Conservation (phyloP, 2,888 invertebrate species). For the Steromphala cineraria region DNA sequence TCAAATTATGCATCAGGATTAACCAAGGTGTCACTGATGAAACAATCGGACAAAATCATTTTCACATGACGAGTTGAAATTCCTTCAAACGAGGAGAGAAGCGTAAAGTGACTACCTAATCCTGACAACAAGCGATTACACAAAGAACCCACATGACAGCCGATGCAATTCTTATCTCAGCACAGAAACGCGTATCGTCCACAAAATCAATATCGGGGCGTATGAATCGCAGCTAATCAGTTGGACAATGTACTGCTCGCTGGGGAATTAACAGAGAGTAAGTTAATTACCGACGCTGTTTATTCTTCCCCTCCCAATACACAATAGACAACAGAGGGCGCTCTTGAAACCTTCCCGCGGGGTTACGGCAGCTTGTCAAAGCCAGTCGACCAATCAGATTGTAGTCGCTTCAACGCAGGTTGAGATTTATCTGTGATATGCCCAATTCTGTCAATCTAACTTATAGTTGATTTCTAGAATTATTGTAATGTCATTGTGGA, state of each 20-base stretch:
- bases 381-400: not conserved
- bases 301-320: not conserved
- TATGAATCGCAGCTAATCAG: not conserved
- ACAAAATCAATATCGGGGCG: not conserved
- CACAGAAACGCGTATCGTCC: not conserved
- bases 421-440: not conserved
- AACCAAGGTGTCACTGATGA: not conserved
- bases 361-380: not conserved
- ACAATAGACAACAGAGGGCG: not conserved
- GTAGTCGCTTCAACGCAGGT: not conserved
- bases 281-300: not conserved
- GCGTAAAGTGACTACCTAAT: not conserved
- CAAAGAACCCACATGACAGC: not conserved
- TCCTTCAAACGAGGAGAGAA: not conserved
- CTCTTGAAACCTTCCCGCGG: not conserved
- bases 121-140: not conserved
- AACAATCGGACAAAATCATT: not conserved
- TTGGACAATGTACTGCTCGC: not conserved
- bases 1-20: not conserved
- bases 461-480: not conserved
- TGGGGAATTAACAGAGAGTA: not conserved
- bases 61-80: not conserved
- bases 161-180: not conserved
- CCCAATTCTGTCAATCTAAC: not conserved
- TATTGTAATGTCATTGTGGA: not conserved